Evolutionary conservation across 2,113 vertebrate genomes (phyloP), one percentile per base, ranked within the genome.

Genomic region (Octodon degus): DNA sequence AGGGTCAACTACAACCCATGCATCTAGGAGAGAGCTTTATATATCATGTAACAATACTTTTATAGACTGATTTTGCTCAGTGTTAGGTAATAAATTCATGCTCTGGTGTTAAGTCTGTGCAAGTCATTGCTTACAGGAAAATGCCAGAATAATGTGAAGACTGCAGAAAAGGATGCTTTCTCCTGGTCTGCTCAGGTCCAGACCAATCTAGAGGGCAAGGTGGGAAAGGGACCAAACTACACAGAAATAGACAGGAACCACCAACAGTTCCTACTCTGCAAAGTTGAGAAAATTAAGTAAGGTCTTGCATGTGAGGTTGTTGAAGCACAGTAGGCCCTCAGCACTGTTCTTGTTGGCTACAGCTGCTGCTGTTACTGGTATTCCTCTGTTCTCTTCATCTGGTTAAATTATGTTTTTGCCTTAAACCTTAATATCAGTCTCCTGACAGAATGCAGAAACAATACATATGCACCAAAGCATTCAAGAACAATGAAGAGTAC

Each of bases 101-200:
- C 58, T 55, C 50, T 87, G 80, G 7, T 43, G 30, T 86, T 87
- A 93, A 91, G 43, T 43, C 7, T 68, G 0, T 50, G n/a, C 25
- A 25, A 89, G 50, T 58, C 55, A 79, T 24, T 86, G 60, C 14
- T 89, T 74, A 89, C 32, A 89, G 67, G 67, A 25, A 91, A 83
- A 74, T 84, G 24, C 37, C 60, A 84, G 82, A 86, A 72, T 58
- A 70, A 86, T 12, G 1, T 25, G 34, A 20, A 82, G 22, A 30
- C 58, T 12, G 8, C 10, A 40, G 68, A 53, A 96, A 47, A 88
- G 16, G 65, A 81, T 70, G 24, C 13, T 67, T 2, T 53, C 17
- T 58, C 60, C 34, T 79, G 14, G 1, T 55, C 32, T 83, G 13
- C 27, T 11, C 80, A 40, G 32, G 16, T 74, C 91, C 80, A 68